Evolutionary conservation across 2,797 vertebrate species (phyloP), one percentile per base, ranked within the genome.

Genomic region (Mormyrus proboscirostris): DNA sequence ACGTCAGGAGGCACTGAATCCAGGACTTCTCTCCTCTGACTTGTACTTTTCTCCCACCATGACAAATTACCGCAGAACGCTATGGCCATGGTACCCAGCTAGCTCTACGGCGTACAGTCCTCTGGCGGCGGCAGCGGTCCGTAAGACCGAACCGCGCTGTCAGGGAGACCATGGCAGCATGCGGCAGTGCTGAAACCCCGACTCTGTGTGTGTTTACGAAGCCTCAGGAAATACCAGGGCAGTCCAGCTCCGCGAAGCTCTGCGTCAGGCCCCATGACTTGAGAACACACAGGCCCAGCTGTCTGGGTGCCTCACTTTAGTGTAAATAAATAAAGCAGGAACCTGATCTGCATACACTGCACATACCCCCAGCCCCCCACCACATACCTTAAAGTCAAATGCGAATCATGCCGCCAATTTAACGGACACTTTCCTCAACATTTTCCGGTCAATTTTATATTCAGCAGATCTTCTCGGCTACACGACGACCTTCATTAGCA

Each of bases 161-260:
- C 88, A 85, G 90, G 38, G 83, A 89, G 29, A 50, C 14, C 85
- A 51, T 44, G 79, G 47, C 6, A 47, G 76, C 73, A 83, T 8
- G 82, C 89, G 88, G 82, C 88, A 25, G n/a, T 88, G 92, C 88
- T 83, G 85, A 73, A 89, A 82, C 14, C 41, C 59, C 62, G 86
- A 49, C 83, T 87, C 53, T 29, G 92, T 92, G 83, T 95, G 85
- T 96, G 95, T 96, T 96, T 96, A 95, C 91, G 89, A 94, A 96
- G 94, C 93, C 94, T 95, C 96, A 95, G 95, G 96, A 97, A 97
- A 97, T 96, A 95, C 96, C 96, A 95, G 65, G 92, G 96, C 94
- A 95, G 93, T 93, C 95, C 94, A 94, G 93, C 94, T 94, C 95
- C 93, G 94, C 94, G 92, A 95, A 94, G 92, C 92, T 0, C 89